Evolutionary conservation across 2,888 invertebrate genomes (phyloP).

Genomic region (Ellobium chinense): DNA sequence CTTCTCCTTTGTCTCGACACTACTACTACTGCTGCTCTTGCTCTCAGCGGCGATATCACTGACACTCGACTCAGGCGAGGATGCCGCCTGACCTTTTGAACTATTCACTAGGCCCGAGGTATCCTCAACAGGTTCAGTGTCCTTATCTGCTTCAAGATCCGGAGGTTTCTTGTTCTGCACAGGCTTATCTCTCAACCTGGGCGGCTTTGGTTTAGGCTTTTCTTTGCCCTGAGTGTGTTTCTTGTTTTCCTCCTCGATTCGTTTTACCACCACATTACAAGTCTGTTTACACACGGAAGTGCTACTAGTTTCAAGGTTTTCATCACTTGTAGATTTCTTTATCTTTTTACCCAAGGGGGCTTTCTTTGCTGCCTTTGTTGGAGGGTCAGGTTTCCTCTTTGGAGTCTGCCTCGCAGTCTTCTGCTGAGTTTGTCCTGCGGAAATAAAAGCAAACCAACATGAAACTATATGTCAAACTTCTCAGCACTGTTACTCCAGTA

Average conservation of each 20-base stretch:
- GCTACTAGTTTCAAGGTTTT: slow-evolving; percentile 30
- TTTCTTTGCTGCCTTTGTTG: slow-evolving; percentile 28
- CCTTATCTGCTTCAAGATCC: background rate
- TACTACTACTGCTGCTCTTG: background rate
- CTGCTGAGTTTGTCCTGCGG: background rate
- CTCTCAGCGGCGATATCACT: slow-evolving; percentile 19
- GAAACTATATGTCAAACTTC: no score
- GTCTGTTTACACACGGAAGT: slow-evolving; percentile 39
- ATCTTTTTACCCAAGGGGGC: slow-evolving; percentile 3
- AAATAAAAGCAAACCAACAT: background rate
- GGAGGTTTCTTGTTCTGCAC: slow-evolving; percentile 18
- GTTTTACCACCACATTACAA: slow-evolving; percentile 42
- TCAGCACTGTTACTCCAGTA: no score
- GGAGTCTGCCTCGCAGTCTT: slow-evolving; percentile 33
- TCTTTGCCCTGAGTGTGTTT: slow-evolving; percentile 8
- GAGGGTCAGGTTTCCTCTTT: slow-evolving; percentile 34
- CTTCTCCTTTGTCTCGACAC: background rate
- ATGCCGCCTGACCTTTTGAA: slow-evolving; percentile 11
- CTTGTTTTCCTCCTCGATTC: slow-evolving; percentile 36
- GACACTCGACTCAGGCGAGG: background rate
- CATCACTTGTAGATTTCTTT: slow-evolving; percentile 33
- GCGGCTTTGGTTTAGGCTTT: background rate
- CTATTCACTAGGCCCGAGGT: background rate
- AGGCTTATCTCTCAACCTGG: slow-evolving; percentile 32
- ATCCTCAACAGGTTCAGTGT: background rate